Evolutionary conservation across 2,797 vertebrate genomes (phyloP), one percentile per base, ranked within the genome.

Genomic region (Lerista edwardsae): DNA sequence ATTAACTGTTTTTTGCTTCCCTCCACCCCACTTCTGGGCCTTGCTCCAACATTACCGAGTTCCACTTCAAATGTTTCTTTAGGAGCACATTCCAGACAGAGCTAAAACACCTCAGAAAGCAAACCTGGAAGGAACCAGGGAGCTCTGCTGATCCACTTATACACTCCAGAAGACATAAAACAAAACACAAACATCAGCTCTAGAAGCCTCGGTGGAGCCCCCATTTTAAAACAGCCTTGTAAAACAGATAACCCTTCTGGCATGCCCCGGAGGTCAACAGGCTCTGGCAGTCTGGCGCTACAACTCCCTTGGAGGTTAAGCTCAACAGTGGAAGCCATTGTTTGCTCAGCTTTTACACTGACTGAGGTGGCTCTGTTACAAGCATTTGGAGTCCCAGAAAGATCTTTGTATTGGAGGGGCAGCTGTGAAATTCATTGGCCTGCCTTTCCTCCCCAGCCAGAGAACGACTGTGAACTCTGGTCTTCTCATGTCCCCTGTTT

Each of bases 381-480:
- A 23, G 34, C 72, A 84, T 86, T 91, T 73, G 73, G 51, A 82
- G 85, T 75, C 65, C 77, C 67, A 77, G 51, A 75, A 59, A 82
- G 78, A 83, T 83, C 59, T 75, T 29, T 90, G 65, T 73, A 29
- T 17, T 61, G 25, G 62, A 69, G 34, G 41, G 65, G 39, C 55
- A 64, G 69, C 64, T 86, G 79, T 51, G 65, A 71, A 86, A 86
- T n/a, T 76, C 79, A 36, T 81, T 81, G 74, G 17, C 31, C 12
- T 29, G 57, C 21, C 80, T 6, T 67, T 74, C 44, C 68, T 55
- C 87, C 84, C 44, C 23, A 82, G 65, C 39, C 0, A 79, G 41
- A 85, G 68, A 86, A 87, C 31, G 36, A 77, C 3, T 75, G 67
- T n/a, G 9, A 88, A 68, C 47, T 86, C 72, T 83, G 55, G 75